phyloP scores from a whole-genome alignment of 2,797 vertebrate species.

The Acrocephalus scirpaceus region DNA sequence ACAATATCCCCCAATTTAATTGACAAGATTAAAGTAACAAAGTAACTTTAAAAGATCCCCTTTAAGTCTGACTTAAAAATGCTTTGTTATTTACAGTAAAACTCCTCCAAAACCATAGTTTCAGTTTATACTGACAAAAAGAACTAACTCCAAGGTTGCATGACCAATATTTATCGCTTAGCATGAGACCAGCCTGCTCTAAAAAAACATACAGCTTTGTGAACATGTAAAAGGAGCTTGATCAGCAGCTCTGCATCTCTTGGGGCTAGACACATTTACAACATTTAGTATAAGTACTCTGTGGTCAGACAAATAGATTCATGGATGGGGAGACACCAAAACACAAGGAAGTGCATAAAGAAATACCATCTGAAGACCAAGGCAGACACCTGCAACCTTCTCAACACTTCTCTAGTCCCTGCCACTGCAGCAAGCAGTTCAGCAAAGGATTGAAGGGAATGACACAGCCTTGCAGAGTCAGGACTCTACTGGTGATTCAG shows the following conservation, averaged over 20 bases:
- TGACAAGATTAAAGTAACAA: background rate
- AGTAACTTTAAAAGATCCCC: background rate
- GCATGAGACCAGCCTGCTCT: background rate
- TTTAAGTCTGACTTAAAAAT: background rate
- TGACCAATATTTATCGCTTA: background rate
- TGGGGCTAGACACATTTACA: background rate
- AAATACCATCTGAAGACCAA: background rate
- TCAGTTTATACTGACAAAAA: background rate
- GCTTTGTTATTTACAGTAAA: background rate
- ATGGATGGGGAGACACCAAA: background rate
- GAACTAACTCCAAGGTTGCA: background rate
- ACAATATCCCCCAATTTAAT: background rate
- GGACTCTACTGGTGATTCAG: background rate
- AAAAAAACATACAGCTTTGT: background rate
- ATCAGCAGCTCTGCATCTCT: background rate
- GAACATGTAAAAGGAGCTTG: background rate
- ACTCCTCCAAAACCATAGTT: background rate
- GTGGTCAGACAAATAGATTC: background rate
- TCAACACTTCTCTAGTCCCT: background rate
- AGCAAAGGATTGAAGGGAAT: background rate
- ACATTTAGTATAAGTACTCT: background rate
- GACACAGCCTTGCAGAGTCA: background rate
- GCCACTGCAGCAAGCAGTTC: background rate
- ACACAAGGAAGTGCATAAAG: background rate
- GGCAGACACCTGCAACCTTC: background rate